Percentiles rank a stretch among this genome's conserved stretches.
These are phyloP conservation scores for Dendrocincla tyrannina DNA, from an alignment of 2,797 vertebrate genomes.

Conservation along the genomic window DNA sequence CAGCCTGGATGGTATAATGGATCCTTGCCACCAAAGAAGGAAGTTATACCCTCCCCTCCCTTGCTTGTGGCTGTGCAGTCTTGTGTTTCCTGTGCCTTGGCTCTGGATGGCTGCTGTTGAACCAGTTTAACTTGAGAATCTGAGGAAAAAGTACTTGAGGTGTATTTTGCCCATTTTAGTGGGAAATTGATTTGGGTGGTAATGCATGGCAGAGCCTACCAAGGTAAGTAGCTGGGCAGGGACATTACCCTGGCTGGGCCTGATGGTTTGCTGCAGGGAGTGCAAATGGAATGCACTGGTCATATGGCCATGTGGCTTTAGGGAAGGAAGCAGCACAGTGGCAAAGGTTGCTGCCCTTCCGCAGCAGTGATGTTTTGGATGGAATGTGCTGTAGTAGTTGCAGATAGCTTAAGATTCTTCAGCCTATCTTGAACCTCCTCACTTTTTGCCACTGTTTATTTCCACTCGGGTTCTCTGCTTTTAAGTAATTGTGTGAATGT, in stretches of 20 bases:
- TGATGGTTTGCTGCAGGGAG: neutral
- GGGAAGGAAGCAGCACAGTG: neutral
- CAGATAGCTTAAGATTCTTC: neutral
- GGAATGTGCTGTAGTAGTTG: neutral
- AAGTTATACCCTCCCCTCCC: neutral
- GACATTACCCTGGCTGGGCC: neutral
- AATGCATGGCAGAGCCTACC: neutral
- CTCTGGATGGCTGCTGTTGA: neutral
- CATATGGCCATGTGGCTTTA: fast-evolving
- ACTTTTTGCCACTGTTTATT: neutral
- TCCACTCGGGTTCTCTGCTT: neutral
- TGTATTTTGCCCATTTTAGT: neutral
- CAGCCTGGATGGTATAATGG: neutral
- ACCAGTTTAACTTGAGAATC: neutral
- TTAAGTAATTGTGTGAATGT: neutral
- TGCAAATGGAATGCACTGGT: fast-evolving
- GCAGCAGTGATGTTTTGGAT: neutral
- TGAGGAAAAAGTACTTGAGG: neutral
- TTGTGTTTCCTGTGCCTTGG: neutral
- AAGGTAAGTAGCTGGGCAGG: neutral
- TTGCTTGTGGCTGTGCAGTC: neutral
- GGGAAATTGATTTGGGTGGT: neutral
- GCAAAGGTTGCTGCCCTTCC: neutral
- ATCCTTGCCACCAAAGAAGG: neutral
- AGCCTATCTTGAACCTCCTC: neutral